Conservation (phyloP, 2,888 invertebrate genomes). For the Sphecodes monilicornis region DNA sequence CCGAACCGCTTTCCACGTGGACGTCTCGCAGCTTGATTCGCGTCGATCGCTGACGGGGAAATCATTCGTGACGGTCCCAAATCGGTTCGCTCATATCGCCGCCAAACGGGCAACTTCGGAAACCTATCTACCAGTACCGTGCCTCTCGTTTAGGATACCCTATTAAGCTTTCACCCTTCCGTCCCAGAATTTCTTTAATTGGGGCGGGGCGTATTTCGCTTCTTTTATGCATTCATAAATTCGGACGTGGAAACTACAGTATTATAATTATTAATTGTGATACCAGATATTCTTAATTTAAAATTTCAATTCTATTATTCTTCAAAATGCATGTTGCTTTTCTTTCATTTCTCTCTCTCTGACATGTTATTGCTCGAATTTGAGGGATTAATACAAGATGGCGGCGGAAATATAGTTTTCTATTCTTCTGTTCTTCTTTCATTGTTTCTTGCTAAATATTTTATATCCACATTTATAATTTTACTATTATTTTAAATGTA, state of each 20-base stretch:
- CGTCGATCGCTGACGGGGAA: slow-evolving; percentile 57
- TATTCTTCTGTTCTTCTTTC: no score
- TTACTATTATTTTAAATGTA: no score
- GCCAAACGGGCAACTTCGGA: slow-evolving; percentile 51
- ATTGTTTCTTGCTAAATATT: no score
- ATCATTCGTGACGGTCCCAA: slow-evolving; percentile 43
- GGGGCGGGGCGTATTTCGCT: neutral
- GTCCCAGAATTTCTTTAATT: neutral
- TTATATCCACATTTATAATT: no score
- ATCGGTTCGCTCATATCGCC: slow-evolving; percentile 58
- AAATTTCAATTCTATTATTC: neutral
- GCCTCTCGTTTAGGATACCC: neutral
- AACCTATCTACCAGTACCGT: slow-evolving; percentile 29
- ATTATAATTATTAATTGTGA: neutral
- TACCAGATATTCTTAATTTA: neutral
- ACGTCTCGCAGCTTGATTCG: slow-evolving; percentile 58
- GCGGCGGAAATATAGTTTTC: no score
- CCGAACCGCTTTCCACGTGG: slow-evolving; percentile 56
- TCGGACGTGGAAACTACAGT: no score
- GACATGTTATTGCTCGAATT: no score
- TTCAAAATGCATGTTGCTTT: neutral
- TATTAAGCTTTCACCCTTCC: neutral
- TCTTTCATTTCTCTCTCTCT: no score
- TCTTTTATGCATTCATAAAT: no score
- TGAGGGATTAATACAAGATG: no score